phyloP scores from a whole-genome alignment of 2,797 vertebrate genomes.

The Diplodus puntazzo region DNA sequence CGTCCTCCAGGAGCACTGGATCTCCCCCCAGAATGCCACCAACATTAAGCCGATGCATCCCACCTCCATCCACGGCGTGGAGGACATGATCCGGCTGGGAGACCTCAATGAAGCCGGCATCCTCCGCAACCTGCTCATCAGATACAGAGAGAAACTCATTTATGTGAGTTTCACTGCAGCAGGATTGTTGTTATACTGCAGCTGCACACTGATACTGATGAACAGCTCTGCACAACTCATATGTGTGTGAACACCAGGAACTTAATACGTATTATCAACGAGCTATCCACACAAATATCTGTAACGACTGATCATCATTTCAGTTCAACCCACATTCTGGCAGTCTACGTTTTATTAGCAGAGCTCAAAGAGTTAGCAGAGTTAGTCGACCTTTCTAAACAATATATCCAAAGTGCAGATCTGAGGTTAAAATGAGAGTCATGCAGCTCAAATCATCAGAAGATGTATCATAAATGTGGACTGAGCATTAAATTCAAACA shows the following conservation, averaged over 20 bases:
- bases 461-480: background rate
- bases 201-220: background rate
- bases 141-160: constrained; percentile 94
- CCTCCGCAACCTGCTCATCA: constrained; percentile 95
- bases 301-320: no score
- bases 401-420: background rate
- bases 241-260: no score
- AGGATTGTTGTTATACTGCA: constrained; percentile 50
- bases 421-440: background rate
- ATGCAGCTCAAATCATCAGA: background rate
- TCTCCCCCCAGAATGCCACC: constrained; percentile 94
- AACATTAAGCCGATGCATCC: constrained; percentile 99
- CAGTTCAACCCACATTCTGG: background rate
- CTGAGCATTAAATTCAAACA: background rate
- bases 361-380: background rate
- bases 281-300: no score
- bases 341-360: background rate
- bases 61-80: constrained; percentile 96
- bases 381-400: background rate
- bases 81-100: constrained; percentile 98
- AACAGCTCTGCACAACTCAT: no score
- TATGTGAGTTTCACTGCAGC: constrained; percentile 87
- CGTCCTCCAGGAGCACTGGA: constrained; percentile 91
- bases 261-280: no score
- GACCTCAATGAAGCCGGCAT: constrained; percentile 98